These are phyloP conservation scores for Lethocerus indicus DNA, from an alignment of 1,140 invertebrate species.

Conservation along the genomic window DNA sequence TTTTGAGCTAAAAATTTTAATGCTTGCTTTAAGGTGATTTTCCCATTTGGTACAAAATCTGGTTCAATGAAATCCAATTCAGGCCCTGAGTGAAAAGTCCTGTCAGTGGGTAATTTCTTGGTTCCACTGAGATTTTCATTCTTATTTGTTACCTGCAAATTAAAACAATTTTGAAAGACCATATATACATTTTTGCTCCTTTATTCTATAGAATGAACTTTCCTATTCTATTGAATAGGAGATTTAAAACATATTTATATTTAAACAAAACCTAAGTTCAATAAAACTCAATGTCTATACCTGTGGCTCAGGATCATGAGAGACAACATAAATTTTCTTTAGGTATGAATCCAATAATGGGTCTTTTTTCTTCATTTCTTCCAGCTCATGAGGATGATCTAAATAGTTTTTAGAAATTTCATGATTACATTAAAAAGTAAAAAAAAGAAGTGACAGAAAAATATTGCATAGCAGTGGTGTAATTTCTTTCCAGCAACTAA, in stretches of 20 bases:
- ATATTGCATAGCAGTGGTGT: neutral
- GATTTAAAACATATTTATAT: no score
- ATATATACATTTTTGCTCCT: no score
- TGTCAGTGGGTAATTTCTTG: neutral
- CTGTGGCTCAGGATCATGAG: slow-evolving; percentile 8
- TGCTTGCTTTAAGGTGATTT: slow-evolving; percentile 21
- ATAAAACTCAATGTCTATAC: no score
- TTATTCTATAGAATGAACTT: no score
- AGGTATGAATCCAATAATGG: slow-evolving; percentile 10
- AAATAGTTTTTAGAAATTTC: neutral
- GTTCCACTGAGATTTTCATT: no score
- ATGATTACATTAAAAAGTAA: neutral
- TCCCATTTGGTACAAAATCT: slow-evolving; percentile 21
- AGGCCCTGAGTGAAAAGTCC: slow-evolving; percentile 5
- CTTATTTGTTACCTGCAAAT: no score
- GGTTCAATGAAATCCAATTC: slow-evolving; percentile 23
- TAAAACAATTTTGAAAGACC: no score
- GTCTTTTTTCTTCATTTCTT: slow-evolving; percentile 13
- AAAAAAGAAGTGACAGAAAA: neutral
- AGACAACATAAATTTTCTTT: slow-evolving; percentile 16
- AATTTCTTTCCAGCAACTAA: neutral
- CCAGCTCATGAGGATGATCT: slow-evolving; percentile 9
- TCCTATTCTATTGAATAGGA: no score
- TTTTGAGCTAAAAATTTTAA: slow-evolving; percentile 21
- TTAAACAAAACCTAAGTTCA: no score